A percentile compares a stretch with the other conserved stretches of the same genome.
These are phyloP conservation scores for Pteruthius melanotis DNA, from an alignment of 2,113 vertebrate genomes.

Conservation along the genomic window DNA sequence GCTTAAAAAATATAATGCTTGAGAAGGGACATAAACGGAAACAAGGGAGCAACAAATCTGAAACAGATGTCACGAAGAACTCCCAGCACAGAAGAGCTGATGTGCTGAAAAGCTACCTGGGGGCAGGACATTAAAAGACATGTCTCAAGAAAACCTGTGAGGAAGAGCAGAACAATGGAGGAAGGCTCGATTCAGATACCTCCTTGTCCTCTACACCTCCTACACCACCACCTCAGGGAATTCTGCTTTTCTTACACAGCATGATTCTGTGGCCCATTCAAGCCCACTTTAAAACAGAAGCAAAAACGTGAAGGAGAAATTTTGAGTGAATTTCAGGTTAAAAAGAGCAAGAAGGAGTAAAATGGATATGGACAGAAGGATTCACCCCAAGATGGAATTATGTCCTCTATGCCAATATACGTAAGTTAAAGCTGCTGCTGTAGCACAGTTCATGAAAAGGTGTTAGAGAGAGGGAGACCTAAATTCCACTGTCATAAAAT, in stretches of 20 bases:
- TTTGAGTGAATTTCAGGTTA: neutral
- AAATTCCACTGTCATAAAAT: neutral
- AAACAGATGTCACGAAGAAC: slow-evolving; percentile 61
- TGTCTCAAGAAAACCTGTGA: slow-evolving; percentile 9
- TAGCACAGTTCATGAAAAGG: neutral
- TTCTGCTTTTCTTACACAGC: neutral
- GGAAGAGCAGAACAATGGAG: neutral
- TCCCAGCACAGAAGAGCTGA: slow-evolving; percentile 5
- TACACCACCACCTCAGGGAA: neutral
- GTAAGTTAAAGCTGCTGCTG: neutral
- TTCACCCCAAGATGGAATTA: neutral
- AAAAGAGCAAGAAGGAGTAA: neutral
- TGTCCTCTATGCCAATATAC: neutral
- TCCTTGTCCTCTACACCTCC: neutral
- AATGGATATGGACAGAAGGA: neutral
- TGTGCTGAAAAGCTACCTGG: slow-evolving; percentile 62
- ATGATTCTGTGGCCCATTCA: neutral
- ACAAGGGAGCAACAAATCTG: slow-evolving; percentile 54
- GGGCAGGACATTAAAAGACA: neutral
- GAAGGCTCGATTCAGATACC: neutral
- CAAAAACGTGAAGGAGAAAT: neutral
- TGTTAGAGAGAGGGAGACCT: neutral
- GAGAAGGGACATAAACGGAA: slow-evolving; percentile 30
- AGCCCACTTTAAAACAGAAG: neutral
- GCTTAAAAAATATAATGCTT: slow-evolving; percentile 20